A percentile compares a stretch with the other conserved stretches of the same genome.
These are phyloP conservation scores for Nowickia ferox DNA, from an alignment of 2,888 invertebrate genomes.

Conservation along the genomic window DNA sequence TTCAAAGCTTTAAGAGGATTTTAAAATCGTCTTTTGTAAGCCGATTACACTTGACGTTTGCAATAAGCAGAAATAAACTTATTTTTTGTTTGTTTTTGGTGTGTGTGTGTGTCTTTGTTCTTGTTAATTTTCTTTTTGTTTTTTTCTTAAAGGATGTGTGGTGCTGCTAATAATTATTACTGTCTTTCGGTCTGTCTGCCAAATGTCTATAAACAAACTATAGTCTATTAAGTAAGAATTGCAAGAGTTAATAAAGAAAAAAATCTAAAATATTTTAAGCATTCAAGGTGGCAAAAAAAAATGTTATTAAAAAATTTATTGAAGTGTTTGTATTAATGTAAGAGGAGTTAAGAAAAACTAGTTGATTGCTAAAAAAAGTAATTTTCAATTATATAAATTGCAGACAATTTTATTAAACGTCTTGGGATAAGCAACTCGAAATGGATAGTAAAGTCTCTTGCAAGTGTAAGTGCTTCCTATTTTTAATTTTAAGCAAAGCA, in stretches of 20 bases:
- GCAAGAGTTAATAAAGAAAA: not conserved
- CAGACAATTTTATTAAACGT: not conserved
- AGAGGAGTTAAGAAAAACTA: not conserved
- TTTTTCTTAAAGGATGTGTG: slow-evolving; percentile 18
- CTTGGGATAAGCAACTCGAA: too few species aligned
- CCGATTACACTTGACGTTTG: slow-evolving; percentile 74
- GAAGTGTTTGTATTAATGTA: not conserved
- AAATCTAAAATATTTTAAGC: slow-evolving; percentile 26
- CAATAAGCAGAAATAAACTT: slow-evolving; percentile 61
- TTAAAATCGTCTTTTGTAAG: slow-evolving; percentile 75
- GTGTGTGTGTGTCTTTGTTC: not conserved
- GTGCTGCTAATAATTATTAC: not conserved
- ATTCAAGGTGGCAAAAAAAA: slow-evolving; percentile 39
- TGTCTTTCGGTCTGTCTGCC: not conserved
- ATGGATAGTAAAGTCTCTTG: too few species aligned
- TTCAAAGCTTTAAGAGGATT: slow-evolving; percentile 74
- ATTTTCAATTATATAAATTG: slow-evolving; percentile 5
- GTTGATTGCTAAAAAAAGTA: not conserved
- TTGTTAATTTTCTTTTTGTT: not conserved
- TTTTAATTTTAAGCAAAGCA: too few species aligned
- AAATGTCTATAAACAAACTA: not conserved
- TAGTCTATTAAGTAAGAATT: slow-evolving; percentile 41
- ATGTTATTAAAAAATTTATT: slow-evolving; percentile 41
- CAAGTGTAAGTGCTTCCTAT: too few species aligned
- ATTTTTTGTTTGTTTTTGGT: not conserved